These are phyloP conservation scores for Melanotaenia maccullochi DNA, from an alignment of 2,797 vertebrate species.

Conservation along the genomic window DNA sequence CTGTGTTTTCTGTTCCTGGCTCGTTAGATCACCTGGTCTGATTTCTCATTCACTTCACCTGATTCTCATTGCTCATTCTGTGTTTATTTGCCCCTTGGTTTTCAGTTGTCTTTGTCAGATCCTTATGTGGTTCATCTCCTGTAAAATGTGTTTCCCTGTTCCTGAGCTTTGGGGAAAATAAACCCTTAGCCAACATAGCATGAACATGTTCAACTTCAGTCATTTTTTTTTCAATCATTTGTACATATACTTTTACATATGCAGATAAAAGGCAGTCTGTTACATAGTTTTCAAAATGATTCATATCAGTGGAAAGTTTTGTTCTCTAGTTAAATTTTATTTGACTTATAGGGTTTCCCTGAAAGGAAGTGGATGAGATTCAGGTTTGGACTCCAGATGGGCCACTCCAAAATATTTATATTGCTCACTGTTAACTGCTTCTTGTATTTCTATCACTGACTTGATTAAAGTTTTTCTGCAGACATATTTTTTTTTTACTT, in stretches of 20 bases:
- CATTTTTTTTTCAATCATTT: constrained; percentile 15
- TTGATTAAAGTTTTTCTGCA: background rate
- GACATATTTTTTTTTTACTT: background rate
- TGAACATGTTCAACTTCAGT: constrained; percentile 16
- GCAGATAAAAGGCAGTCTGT: background rate
- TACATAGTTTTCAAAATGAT: background rate
- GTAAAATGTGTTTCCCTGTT: no score
- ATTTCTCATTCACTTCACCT: no score
- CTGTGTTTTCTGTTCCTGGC: no score
- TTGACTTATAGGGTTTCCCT: background rate
- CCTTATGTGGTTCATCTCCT: no score
- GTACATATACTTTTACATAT: background rate
- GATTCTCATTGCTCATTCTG: no score
- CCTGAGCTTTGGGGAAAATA: no score
- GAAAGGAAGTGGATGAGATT: background rate
- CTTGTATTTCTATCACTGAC: background rate
- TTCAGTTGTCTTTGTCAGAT: no score
- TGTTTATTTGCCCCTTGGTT: no score
- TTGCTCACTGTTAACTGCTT: background rate
- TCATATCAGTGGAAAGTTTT: background rate
- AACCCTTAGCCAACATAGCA: constrained; percentile 1
- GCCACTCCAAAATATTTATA: background rate
- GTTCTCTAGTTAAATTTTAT: background rate
- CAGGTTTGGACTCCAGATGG: background rate
- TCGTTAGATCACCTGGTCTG: no score